Conservation (phyloP, 2,797 vertebrate genomes). For the Aulostomus chinensis region DNA sequence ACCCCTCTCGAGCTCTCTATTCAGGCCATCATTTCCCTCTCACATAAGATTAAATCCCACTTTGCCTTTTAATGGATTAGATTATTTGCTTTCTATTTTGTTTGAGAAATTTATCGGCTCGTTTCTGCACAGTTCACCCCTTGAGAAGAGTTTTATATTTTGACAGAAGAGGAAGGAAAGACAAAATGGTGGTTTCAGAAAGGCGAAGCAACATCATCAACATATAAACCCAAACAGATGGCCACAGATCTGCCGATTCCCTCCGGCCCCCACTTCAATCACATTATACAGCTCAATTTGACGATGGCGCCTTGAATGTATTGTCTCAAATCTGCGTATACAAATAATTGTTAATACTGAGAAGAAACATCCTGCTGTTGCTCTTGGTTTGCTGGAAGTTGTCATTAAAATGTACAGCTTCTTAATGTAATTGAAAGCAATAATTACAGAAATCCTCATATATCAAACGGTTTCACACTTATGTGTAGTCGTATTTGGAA, state of each 20-base stretch:
- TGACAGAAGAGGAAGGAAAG: not conserved
- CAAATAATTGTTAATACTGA: too few relatives aligned
- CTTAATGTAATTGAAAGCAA: too few relatives aligned
- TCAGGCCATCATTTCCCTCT: not conserved
- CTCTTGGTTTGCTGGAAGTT: too few relatives aligned
- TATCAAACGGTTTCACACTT: too few relatives aligned
- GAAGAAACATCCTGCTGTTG: too few relatives aligned
- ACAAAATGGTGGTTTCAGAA: not conserved
- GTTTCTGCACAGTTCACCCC: not conserved
- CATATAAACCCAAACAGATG: slow-evolving; percentile 31
- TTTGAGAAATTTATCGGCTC: not conserved
- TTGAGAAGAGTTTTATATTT: too few relatives aligned
- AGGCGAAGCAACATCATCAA: slow-evolving; percentile 15
- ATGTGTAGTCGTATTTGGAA: too few relatives aligned
- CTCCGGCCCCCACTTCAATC: slow-evolving; percentile 23
- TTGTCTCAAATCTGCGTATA: too few relatives aligned
- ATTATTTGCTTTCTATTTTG: not conserved
- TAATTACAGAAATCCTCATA: too few relatives aligned
- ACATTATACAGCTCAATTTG: slow-evolving; percentile 11
- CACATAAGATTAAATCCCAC: not conserved
- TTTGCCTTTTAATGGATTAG: not conserved
- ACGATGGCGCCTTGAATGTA: not conserved
- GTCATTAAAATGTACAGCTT: too few relatives aligned
- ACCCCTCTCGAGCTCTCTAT: slow-evolving; percentile 5
- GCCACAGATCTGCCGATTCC: slow-evolving; percentile 35